phyloP scores from a whole-genome alignment of 2,888 invertebrate genomes.

The Oeneis ivallda region DNA sequence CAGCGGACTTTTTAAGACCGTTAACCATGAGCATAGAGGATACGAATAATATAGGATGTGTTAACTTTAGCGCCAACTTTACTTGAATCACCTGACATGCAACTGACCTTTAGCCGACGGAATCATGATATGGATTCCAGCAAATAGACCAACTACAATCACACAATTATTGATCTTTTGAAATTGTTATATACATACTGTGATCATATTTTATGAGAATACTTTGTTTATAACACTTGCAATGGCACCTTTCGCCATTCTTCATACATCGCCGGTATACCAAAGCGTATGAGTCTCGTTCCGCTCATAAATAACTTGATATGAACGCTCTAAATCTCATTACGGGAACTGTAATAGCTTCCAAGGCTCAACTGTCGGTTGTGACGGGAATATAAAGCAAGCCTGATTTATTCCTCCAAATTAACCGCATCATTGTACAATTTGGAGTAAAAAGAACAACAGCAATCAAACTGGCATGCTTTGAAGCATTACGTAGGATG shows the following conservation, averaged over 20 bases:
- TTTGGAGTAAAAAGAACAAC: slow-evolving; percentile 39
- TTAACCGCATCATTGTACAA: slow-evolving; percentile 59
- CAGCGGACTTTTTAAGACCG: too few relatives aligned
- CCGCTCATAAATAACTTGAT: slow-evolving; percentile 76
- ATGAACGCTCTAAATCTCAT: slow-evolving; percentile 79
- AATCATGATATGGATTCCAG: background rate
- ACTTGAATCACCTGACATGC: background rate
- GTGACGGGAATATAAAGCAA: slow-evolving; percentile 76
- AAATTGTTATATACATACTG: background rate
- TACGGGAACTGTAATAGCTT: slow-evolving; percentile 75
- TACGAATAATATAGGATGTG: too few relatives aligned
- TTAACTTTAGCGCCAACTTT: too few relatives aligned
- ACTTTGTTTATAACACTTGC: slow-evolving; percentile 19
- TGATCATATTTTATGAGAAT: slow-evolving; percentile 5
- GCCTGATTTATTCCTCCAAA: slow-evolving; percentile 71
- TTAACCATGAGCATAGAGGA: too few relatives aligned
- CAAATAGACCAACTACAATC: background rate
- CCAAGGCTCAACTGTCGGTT: slow-evolving; percentile 70
- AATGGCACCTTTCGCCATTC: slow-evolving; percentile 19
- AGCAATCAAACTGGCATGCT: slow-evolving; percentile 4
- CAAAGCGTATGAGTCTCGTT: slow-evolving; percentile 51
- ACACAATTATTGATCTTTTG: background rate
- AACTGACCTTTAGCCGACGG: background rate
- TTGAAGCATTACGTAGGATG: background rate
- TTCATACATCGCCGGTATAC: slow-evolving; percentile 34